Evolutionary conservation across 2,797 vertebrate genomes (phyloP), one percentile per base, ranked within the genome.

Genomic region (Hoplostethus atlanticus): DNA sequence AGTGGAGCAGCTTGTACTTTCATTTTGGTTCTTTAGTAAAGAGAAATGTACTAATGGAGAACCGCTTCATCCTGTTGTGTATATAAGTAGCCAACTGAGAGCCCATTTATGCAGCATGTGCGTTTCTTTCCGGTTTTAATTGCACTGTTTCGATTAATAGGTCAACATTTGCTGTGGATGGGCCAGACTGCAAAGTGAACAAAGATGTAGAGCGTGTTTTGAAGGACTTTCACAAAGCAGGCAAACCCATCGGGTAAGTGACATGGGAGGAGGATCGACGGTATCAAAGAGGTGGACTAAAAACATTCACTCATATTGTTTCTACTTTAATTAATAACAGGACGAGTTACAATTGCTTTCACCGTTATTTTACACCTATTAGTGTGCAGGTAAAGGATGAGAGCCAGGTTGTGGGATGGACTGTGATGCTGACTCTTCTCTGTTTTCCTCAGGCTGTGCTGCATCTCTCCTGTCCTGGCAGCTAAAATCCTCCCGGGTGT

Each of bases 161-260:
- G 84, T 96, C 94, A 53, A 95, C 95, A 0, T 97, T 96, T 74
- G 95, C 96, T 0, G 89, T 95, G 53, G 95, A 97, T 13, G 96
- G 96, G 31, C 94, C 93, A 34, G 94, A 96, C 51, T 97, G 95
- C 90, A 89, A 72, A 6, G 94, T 97, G 40, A 90, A 95, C 25
- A n/a, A 11, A 30, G 95, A 96, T 0, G 95, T 97, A 31, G 95
- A 95, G 50, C 94, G 95, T 1, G 93, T 96, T 59, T 83, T 97
- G 56, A 94, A 91, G 81, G 96, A 96, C 11, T 97, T 97, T 80
- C 94, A 95, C 75, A 86, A 87, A 68, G 95, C 95, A 0, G 91
- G 93, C 64, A 97, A 97, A 83, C 96, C 96, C 25, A 94, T 97
- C 11, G 96, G 96, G 96, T 96, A 65, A 0, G 94, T 90, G 21